Conservation (phyloP, 1,140 invertebrate genomes). For the Drosophila teissieri region DNA sequence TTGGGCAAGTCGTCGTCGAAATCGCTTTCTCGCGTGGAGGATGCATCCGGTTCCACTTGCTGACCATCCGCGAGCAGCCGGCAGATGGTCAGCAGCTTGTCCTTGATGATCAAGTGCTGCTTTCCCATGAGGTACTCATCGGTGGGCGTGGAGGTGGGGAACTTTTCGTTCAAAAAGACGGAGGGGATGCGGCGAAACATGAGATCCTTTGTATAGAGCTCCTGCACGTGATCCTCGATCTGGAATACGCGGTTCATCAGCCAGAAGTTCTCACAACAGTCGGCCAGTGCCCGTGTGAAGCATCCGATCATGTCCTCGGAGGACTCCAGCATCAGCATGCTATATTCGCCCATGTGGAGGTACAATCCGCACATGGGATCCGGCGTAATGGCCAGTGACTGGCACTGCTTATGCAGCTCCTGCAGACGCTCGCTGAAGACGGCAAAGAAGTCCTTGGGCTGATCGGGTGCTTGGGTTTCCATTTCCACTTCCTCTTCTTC, state of each 20-base stretch:
- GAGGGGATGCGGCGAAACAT: slow-evolving; percentile 56
- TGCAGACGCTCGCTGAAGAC: slow-evolving; percentile 42
- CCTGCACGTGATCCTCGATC: slow-evolving; percentile 67
- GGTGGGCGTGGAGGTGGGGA: slow-evolving; percentile 68
- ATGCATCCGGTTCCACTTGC: not conserved
- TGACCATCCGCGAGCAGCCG: slow-evolving; percentile 22
- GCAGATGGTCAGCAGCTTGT: slow-evolving; percentile 58
- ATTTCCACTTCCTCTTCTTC: not conserved
- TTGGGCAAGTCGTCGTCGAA: not conserved
- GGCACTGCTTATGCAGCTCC: slow-evolving; percentile 39
- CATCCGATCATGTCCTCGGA: slow-evolving; percentile 72
- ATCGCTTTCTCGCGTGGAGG: not conserved
- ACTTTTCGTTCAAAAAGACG: slow-evolving; percentile 74
- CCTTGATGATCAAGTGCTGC: slow-evolving; percentile 76
- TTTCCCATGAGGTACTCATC: slow-evolving; percentile 74
- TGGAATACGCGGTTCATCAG: slow-evolving; percentile 54
- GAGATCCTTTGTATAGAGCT: slow-evolving; percentile 63
- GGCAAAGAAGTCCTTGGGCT: slow-evolving; percentile 40
- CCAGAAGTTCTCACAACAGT: slow-evolving; percentile 44
- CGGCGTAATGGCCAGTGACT: slow-evolving; percentile 18
- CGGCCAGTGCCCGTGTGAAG: slow-evolving; percentile 51
- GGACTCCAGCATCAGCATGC: slow-evolving; percentile 68
- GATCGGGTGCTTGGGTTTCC: not conserved
- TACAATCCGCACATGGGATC: slow-evolving; percentile 70
- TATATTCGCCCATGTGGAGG: slow-evolving; percentile 72